phyloP scores from a whole-genome alignment of 53 echinoderm and acorn worm genomes.

The Stichopus horrens region DNA sequence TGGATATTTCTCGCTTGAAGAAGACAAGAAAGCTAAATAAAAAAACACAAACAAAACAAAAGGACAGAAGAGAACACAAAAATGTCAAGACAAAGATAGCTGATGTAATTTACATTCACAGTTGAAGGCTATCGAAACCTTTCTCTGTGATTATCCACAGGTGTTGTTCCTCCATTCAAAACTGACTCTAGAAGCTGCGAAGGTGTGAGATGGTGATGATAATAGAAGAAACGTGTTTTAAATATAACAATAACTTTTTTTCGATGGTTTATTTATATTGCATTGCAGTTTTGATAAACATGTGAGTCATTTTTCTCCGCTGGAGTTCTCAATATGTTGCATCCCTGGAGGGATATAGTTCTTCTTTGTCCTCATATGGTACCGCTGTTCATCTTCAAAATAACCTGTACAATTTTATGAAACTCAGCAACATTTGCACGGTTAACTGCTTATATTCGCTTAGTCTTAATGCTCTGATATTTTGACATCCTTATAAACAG shows the following conservation, averaged over 20 bases:
- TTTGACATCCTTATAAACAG: too few species aligned
- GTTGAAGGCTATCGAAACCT: conserved; percentile 15
- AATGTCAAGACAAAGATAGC: background rate
- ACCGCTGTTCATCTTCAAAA: too few species aligned
- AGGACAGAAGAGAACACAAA: background rate
- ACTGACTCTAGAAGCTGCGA: background rate
- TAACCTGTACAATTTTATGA: too few species aligned
- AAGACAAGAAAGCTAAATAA: background rate
- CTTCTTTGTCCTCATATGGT: too few species aligned
- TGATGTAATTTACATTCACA: conserved; percentile 16
- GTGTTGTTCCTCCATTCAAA: conserved; percentile 19
- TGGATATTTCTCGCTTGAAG: too few species aligned
- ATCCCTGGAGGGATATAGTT: too few species aligned
- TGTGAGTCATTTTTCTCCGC: conserved; percentile 29
- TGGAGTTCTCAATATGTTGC: background rate
- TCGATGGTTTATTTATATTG: conserved; percentile 30
- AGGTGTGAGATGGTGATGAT: conserved; percentile 19
- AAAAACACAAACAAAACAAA: background rate
- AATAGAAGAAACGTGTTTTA: too few species aligned
- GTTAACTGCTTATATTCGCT: too few species aligned
- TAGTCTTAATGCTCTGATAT: too few species aligned
- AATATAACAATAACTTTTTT: background rate
- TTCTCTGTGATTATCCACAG: background rate
- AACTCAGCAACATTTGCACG: too few species aligned
- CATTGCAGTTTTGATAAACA: conserved; percentile 37